Evolutionary conservation across 2,797 vertebrate species (phyloP), one percentile per base, ranked within the genome.

Genomic region (Channa striata): DNA sequence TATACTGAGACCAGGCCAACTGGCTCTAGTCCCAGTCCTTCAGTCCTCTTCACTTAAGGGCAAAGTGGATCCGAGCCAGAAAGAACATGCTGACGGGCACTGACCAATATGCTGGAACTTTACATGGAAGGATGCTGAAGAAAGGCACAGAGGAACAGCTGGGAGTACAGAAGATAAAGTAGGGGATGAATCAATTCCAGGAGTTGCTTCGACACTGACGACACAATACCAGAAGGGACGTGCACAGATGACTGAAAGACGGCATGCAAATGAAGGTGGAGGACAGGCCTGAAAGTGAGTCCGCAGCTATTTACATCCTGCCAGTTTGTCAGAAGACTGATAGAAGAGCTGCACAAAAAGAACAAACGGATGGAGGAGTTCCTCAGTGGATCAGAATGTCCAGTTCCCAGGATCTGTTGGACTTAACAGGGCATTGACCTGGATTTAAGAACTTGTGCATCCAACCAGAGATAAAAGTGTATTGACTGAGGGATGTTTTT

Each of bases 21-120:
- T 92, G 91, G 93, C 90, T 72, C 39, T 2, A 1, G 42, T 80
- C 87, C 90, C 75, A 60, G 85, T 81, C 66, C 83, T 85, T 81
- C 83, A 87, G 86, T 81, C 74, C 82, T 87, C 88, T 88, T 80
- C 80, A 86, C 34, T 82, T 78, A 71, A 85, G 72, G 73, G 44
- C 30, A 43, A 78, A 43, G 60, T 82, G 85, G 87, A 87, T 54
- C 48, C 0, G 59, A 36, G 89, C 88, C 89, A 89, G 79, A 58
- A n/a, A 44, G 6, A 59, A 60, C 68, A 68, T 63, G 61, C 44
- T 86, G 77, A 70, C 72, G 25, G 59, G 72, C 30, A 72, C 65
- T 60, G 78, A 77, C 75, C 71, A 54, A 65, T 81, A 61, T 34
- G 67, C 72, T 62, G 37, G 49, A 61, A 51, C 10, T 44, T 56